Evolutionary conservation across 2,888 invertebrate genomes (phyloP), one percentile per base, ranked within the genome.

Genomic region (Drosophila parthenogenetica): DNA sequence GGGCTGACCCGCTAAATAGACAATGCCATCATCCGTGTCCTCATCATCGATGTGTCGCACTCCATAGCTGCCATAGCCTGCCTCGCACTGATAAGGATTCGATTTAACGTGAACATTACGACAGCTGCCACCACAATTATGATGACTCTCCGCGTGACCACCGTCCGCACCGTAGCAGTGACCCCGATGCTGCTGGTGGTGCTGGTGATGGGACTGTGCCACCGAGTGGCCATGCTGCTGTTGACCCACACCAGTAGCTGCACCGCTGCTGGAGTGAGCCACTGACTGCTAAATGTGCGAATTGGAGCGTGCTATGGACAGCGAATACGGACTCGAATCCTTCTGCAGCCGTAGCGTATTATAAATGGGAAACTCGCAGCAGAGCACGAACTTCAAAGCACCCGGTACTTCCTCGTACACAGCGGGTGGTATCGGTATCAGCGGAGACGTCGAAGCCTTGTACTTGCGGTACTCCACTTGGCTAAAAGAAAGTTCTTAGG

Each of bases 301-400:
- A 68, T 92, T 92, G 1, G 92, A 92, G 58, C 90, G 92, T 37
- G 92, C 91, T 69, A 92, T 88, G 17, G 92, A 92, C 53, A 92
- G 77, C 29, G 92, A 91, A 57, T 92, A 92, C 4, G 92, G 91
- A 55, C 92, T 91, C 22, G 90, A 80, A 66, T 92, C 92, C 77
- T 92, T 91, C 25, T 92, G 90, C 22, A 92, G 95, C 22, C 95
- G 95, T 83, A 95, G 92, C 4, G 94, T 94, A 90, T 98, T 95
- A 91, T 98, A 98, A 64, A 98, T 93, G 0, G 98, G 97, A 88
- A 95, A 97, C 91, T 98, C 98, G 90, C 97, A 98, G 92, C 98
- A 98, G 49, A 97, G 91, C 17, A 97, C 93, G 89, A 95, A 96
- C 92, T 98, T 98, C 51, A 98, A 92, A 74, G 95, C 96, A 87